Evolutionary conservation across 1,140 invertebrate species (phyloP), one percentile per base, ranked within the genome.

Genomic region (Drosophila pachea): DNA sequence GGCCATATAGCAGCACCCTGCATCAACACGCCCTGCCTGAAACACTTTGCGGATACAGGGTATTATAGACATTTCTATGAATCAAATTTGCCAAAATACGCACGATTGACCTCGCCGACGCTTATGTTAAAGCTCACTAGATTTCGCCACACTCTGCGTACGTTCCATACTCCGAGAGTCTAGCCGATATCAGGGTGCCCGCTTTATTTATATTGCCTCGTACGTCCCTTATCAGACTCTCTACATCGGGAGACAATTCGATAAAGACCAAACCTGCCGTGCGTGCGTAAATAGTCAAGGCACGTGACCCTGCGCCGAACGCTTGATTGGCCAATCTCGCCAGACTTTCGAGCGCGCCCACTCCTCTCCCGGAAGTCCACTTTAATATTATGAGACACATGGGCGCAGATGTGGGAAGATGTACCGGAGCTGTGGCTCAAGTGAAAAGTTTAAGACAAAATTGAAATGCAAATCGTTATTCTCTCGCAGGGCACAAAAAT

Each of bases 251-350:
- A 22, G 35, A 7, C 43, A 36, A 38, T 58, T 33, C 47, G 47
- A n/a, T 31, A 14, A 64, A 16, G 22, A 31, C 40, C 38, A 38
- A 43, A 38, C 38, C 14, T 58, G 53, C 22, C 61, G 61, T 58
- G 53, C 67, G 62, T 69, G 67, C 67, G 53, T 56, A 69, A 69
- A 65, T 52, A 36, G 42, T 7, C 31, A 2, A 11, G 22, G 61
- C 47, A 69, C 67, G 67, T 69, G 67, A 69, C 61, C 45, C 22
- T 32, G 7, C 7, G 7, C 35, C 16, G 22, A 62, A 9, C 29
- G 5, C 12, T 58, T 53, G 60, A 65, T 65, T 64, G 38, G 12
- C 45, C 22, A 22, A 22, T 3, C 31, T 55, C 33, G 8, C 35
- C 31, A 14, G 16, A 16, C 7, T 42, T n/a, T 7, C 35, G n/a